phyloP scores from a whole-genome alignment of 35 echinoderm and acorn worm genomes.

The Antedon bifida region DNA sequence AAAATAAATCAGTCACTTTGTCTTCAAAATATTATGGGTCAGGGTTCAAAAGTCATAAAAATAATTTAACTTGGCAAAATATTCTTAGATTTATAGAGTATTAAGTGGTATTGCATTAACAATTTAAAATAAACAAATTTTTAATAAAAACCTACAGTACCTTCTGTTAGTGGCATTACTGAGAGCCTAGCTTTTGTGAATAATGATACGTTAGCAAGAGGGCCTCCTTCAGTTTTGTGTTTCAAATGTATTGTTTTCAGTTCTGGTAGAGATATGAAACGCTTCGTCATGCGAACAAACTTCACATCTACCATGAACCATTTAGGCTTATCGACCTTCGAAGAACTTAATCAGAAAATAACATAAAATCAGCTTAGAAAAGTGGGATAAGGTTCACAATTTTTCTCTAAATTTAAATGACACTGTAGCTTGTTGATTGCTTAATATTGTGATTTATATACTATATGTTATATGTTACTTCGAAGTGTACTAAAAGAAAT shows the following conservation, averaged over 20 bases:
- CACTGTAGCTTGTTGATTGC: too few relatives aligned
- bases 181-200: conserved; percentile 51
- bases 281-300: conserved; percentile 27
- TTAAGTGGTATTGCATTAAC: too few relatives aligned
- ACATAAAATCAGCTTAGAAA: background rate
- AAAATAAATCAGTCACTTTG: background rate
- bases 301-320: conserved; percentile 61
- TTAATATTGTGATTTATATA: too few relatives aligned
- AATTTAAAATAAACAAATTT: too few relatives aligned
- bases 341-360: background rate
- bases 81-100: too few relatives aligned
- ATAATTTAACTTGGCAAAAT: too few relatives aligned
- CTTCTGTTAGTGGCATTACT: conserved; percentile 45
- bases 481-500: too few relatives aligned
- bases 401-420: too few relatives aligned
- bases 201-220: conserved; percentile 15
- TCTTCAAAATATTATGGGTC: background rate
- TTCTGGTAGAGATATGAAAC: conserved; percentile 24
- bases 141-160: background rate
- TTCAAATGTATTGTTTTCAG: conserved; percentile 25
- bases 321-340: conserved; percentile 28
- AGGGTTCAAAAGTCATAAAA: too few relatives aligned
- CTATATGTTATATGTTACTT: too few relatives aligned
- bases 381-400: background rate
- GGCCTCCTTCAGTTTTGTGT: conserved; percentile 19